These are phyloP conservation scores for Melanchra persicariae DNA, from an alignment of 2,888 invertebrate genomes.

Conservation along the genomic window DNA sequence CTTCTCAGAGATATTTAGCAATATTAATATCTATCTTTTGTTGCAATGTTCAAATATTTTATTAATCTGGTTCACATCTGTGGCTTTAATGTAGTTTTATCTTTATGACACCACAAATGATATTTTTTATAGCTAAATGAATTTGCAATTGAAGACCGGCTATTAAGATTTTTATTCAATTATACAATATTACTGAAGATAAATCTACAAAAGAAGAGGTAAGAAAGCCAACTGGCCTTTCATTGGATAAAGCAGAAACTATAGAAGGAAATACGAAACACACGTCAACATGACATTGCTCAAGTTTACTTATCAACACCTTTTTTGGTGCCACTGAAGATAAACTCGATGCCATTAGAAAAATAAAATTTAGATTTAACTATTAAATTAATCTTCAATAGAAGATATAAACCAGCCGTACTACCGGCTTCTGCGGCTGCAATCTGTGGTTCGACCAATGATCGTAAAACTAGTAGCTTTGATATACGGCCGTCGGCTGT, in stretches of 20 bases:
- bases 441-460: slow-evolving; percentile 70
- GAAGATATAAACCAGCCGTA: slow-evolving; percentile 56
- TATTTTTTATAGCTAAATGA: slow-evolving; percentile 48
- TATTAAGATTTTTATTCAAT: slow-evolving; percentile 3
- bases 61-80: slow-evolving; percentile 48
- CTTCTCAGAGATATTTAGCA: slow-evolving; percentile 19
- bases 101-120: slow-evolving; percentile 50
- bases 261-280: not conserved
- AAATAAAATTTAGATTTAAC: slow-evolving; percentile 15
- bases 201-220: not conserved
- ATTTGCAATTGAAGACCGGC: slow-evolving; percentile 26
- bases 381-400: slow-evolving; percentile 54
- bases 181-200: not conserved
- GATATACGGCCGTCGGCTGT: slow-evolving; percentile 66
- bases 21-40: slow-evolving; percentile 34
- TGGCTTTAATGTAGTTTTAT: slow-evolving; percentile 46
- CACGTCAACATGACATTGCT: not conserved
- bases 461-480: slow-evolving; percentile 76
- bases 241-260: not conserved
- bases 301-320: not conserved
- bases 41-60: slow-evolving; percentile 27
- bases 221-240: not conserved
- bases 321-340: not conserved
- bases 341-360: not conserved
- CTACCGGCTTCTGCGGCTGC: slow-evolving; percentile 65